Evolutionary conservation across 2,797 vertebrate genomes (phyloP), one percentile per base, ranked within the genome.

Genomic region (Cercopithecus diana): DNA sequence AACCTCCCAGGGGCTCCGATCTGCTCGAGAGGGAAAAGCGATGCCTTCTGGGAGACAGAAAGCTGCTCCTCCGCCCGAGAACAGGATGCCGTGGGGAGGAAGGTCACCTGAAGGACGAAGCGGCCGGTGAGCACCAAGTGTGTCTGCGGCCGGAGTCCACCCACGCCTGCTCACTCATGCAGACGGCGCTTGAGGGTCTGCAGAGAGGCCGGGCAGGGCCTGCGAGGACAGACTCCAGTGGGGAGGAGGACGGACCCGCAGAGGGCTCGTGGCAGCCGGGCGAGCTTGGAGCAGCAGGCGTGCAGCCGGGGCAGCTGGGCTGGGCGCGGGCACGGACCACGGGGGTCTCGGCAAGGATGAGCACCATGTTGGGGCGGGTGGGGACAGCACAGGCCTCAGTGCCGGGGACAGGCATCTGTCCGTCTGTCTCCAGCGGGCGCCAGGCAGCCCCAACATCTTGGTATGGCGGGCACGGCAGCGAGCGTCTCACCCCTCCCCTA

Each of bases 401-500:
- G 30, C 30, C 1, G 6, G 61, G 61, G 7, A 30, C 30, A 64
- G 61, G 61, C 30, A 1, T 61, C 58, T 61, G 30, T 64, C 61
- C 15, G 5, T 61, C 58, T 61, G 61, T 64, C 61, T 64, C 61
- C 3, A 14, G 30, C 0, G 30, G 61, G 30, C 1, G 0, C 61
- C 61, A 64, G 61, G 30, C 61, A 64, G 30, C 58, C 14, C 61
- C 61, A 64, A 7, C 30, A 64, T 33, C 6, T 33, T 64, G 61
- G 61, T 15, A 14, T 64, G 61, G 33, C 7, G 28, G 58, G 30
- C 61, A 64, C 3, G 5, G 61, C 61, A 15, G 61, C 14, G 14
- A 64, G 61, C 61, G 1, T 20, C 64, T 36, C 64, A 1, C 20
- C 3, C 12, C 41, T 24, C 43, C 88, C 97, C 67, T 98, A 99